Percentiles rank a stretch among this genome's conserved stretches.
Conservation (phyloP, 2,888 invertebrate genomes). For the Oasisia sp. region DNA sequence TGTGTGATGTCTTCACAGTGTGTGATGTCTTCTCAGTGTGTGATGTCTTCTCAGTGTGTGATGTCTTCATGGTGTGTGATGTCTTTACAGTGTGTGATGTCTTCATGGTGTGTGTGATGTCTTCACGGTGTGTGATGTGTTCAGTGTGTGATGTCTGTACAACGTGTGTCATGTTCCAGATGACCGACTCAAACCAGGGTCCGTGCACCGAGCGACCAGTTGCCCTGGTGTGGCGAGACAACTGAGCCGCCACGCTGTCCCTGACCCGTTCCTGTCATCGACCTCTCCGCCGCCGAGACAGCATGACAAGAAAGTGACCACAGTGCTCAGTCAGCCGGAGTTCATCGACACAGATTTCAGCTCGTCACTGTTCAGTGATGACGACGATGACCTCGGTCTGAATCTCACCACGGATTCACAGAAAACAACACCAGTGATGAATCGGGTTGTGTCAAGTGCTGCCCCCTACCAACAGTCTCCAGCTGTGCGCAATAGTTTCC, state of each 20-base stretch:
- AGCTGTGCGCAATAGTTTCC: neutral
- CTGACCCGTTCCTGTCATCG: neutral
- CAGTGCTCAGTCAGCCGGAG: neutral
- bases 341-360: neutral
- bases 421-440: neutral
- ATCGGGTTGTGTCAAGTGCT: conserved; percentile 7
- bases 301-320: neutral
- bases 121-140: too few species aligned
- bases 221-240: neutral
- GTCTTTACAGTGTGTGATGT: too few species aligned
- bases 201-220: neutral
- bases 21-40: too few species aligned
- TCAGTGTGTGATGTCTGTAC: neutral
- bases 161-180: neutral
- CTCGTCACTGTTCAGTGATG: neutral
- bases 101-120: too few species aligned
- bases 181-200: neutral
- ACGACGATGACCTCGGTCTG: neutral
- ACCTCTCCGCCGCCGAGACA: neutral
- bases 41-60: too few species aligned
- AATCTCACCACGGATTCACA: neutral
- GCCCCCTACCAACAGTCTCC: neutral
- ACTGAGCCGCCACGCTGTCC: neutral
- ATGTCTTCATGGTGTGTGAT: too few species aligned
- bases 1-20: too few species aligned